Conservation (phyloP, 53 echinoderm and acorn worm genomes). For the Holothuria leucospilota region DNA sequence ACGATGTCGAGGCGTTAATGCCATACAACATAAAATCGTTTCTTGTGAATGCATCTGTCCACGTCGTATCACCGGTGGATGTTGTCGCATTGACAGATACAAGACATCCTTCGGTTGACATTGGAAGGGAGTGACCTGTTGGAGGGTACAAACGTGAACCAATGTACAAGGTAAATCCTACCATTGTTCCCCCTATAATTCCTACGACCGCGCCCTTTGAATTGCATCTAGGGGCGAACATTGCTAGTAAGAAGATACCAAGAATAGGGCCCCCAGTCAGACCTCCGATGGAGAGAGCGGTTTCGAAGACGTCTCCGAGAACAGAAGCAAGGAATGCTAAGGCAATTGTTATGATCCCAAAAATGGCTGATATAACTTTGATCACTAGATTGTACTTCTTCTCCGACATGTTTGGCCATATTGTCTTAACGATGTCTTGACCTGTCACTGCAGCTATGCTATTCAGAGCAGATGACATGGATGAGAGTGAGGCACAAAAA, state of each 20-base stretch:
- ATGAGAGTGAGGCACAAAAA: slow-evolving; percentile 45
- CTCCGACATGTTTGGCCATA: slow-evolving; percentile 16
- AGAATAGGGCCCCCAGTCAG: slow-evolving; percentile 20
- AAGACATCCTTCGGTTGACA: slow-evolving; percentile 71
- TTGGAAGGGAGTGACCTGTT: slow-evolving; percentile 62
- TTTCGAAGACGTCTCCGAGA: slow-evolving; percentile 15
- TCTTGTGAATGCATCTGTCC: neutral
- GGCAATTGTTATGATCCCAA: slow-evolving; percentile 1
- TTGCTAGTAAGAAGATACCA: slow-evolving; percentile 9
- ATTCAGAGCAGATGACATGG: slow-evolving; percentile 39
- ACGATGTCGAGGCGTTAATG: neutral
- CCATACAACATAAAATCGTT: neutral
- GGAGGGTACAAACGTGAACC: slow-evolving; percentile 82
- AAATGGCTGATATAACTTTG: slow-evolving; percentile 2
- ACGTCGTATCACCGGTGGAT: neutral
- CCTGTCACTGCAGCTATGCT: slow-evolving; percentile 33
- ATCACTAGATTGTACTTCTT: neutral
- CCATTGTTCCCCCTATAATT: slow-evolving; percentile 59
- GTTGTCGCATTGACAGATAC: neutral
- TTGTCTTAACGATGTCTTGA: slow-evolving; percentile 25
- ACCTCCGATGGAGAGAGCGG: slow-evolving; percentile 24
- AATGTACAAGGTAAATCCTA: slow-evolving; percentile 82
- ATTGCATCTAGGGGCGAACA: slow-evolving; percentile 5
- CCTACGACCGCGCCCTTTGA: slow-evolving; percentile 80
- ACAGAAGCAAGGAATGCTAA: slow-evolving; percentile 34